Evolutionary conservation across 2,888 invertebrate species (phyloP), one percentile per base, ranked within the genome.

Genomic region (Elmis aenea): DNA sequence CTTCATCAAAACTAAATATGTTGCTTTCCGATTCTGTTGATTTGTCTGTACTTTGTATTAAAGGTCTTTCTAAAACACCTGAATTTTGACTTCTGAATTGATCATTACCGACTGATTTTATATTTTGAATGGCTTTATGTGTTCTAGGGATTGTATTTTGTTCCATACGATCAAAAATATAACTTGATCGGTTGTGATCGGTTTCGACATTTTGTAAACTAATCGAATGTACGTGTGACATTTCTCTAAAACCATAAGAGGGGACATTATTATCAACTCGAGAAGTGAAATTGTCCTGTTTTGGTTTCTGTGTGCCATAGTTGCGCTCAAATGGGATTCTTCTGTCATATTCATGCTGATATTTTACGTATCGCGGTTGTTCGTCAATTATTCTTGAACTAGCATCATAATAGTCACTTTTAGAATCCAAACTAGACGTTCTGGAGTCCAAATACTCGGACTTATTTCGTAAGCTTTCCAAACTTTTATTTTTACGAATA

Each of bases 1-100:
- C 83, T 58, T 83, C 82, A 56, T 84, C 84, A 51, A 84, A 84
- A 62, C 83, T 83, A 54, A 84, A 84, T 3, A 84, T 80, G 27
- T 79, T 79, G 48, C 83, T 76, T 43, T 76, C 75, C n/a, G 83
- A 83, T 25, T 83, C 82, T 9, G 81, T 76, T 3, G 82, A 76
- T 12, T 80, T 65, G 56, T 76, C 77, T 37, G 68, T 67, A 39
- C 69, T 61, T 32, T 62, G 59, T 2, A 60, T 60, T 37, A 69
- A 66, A 2, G 70, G 69, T 14, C 71, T 67, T 5, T 18, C 18
- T 13, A 13, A 13, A 26, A 26, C 10, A 11, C 5, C 18, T 8
- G 18, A 31, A 11, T 11, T 38, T 10, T 36, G 26, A 10, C 23
- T 33, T 22, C 33, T 42, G 15, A 38, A 26, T 10, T 33, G 37